These are phyloP conservation scores for human DNA, from an alignment of 2,113 vertebrate genomes.

Conservation along the genomic window DNA sequence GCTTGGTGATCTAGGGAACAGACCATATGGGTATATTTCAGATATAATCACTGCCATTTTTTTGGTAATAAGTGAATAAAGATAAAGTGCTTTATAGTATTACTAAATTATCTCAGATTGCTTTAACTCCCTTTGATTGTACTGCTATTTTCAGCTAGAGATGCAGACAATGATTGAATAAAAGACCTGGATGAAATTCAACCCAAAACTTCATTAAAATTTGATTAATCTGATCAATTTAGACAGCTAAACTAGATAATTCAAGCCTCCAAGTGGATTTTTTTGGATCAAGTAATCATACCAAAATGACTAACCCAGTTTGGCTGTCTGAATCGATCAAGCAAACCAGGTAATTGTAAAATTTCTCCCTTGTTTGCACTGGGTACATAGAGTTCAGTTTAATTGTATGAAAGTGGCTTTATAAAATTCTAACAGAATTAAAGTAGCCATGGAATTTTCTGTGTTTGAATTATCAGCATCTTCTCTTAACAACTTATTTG, in stretches of 20 bases:
- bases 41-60: not conserved
- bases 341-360: conserved; percentile 21
- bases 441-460: not conserved
- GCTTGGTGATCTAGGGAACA: not conserved
- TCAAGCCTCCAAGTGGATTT: conserved; percentile 18
- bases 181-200: conserved; percentile 49
- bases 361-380: conserved; percentile 22
- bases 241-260: conserved; percentile 39
- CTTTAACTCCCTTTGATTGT: conserved; percentile 27
- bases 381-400: not conserved
- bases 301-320: conserved; percentile 26
- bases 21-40: not conserved
- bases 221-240: conserved; percentile 38
- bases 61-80: not conserved
- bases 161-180: not conserved
- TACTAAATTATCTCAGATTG: not conserved
- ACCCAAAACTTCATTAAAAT: conserved; percentile 6
- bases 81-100: not conserved
- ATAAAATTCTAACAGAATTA: conserved; percentile 21
- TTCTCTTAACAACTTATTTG: conserved; percentile 29
- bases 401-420: not conserved
- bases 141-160: conserved; percentile 31
- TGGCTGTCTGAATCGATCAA: conserved; percentile 46
- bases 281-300: conserved; percentile 51
- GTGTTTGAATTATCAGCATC: conserved; percentile 15